Evolutionary conservation across 2,113 vertebrate genomes (phyloP).

Genomic region (Mesocricetus auratus): DNA sequence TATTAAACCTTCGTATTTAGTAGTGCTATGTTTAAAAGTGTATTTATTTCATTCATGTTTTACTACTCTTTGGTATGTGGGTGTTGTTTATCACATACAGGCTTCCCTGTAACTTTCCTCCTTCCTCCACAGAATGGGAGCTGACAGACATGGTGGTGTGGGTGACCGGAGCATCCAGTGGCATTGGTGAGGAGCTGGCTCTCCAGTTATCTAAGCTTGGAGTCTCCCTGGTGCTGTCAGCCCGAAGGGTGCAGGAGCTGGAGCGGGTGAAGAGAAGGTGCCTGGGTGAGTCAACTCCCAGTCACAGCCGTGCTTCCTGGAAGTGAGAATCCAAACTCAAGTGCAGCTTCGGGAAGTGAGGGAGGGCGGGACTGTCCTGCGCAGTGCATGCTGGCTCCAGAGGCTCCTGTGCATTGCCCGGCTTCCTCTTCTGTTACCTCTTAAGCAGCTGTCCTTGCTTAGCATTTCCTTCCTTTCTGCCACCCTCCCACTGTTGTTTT

Average conservation of each 20-base stretch:
- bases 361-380: background rate
- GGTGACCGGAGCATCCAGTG: slow-evolving; percentile 97
- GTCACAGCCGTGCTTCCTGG: background rate
- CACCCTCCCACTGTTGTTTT: background rate
- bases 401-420: background rate
- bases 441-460: too few relatives aligned
- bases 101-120: background rate
- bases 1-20: background rate
- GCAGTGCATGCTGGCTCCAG: background rate
- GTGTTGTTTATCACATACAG: background rate
- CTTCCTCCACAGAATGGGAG: slow-evolving; percentile 86
- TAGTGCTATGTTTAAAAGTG: slow-evolving; percentile 3
- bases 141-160: slow-evolving; percentile 93
- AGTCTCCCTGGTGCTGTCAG: slow-evolving; percentile 92
- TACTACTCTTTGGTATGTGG: slow-evolving; percentile 45
- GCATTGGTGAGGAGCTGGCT: slow-evolving; percentile 95
- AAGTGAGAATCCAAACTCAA: background rate
- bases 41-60: background rate
- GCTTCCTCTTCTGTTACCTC: background rate
- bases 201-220: slow-evolving; percentile 93
- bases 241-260: slow-evolving; percentile 92
- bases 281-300: slow-evolving; percentile 88
- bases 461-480: background rate
- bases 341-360: background rate
- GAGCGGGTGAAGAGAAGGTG: slow-evolving; percentile 92